A percentile compares a stretch with the other conserved stretches of the same genome.
phyloP scores from a whole-genome alignment of 92 coral and sea anemone species.

The Nematostella vectensis region DNA sequence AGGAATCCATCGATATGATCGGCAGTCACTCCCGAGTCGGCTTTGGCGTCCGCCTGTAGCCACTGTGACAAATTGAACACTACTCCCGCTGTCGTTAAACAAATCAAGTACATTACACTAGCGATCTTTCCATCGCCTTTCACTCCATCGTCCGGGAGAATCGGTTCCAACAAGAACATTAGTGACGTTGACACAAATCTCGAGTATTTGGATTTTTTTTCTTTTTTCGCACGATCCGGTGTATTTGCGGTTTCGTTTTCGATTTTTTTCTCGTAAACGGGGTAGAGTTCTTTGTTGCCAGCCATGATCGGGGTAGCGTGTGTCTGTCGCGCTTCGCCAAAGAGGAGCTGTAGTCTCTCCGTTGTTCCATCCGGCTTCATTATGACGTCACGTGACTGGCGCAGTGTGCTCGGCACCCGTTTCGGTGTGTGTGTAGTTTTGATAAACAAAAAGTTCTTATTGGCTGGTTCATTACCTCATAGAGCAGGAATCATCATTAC shows the following conservation, averaged over 20 bases:
- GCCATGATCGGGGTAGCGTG: slow-evolving; percentile 52
- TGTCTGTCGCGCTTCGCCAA: slow-evolving; percentile 40
- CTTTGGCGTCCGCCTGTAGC: slow-evolving; percentile 87
- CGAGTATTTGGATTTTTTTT: slow-evolving; percentile 26
- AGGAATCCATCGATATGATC: slow-evolving; percentile 95
- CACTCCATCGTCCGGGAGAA: slow-evolving; percentile 80
- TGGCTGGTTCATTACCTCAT: slow-evolving; percentile 84
- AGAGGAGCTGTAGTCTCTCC: slow-evolving; percentile 31
- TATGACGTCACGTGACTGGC: slow-evolving; percentile 54
- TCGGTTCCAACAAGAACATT: slow-evolving; percentile 76
- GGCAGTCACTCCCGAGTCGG: slow-evolving; percentile 79
- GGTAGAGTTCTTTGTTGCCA: slow-evolving; percentile 52
- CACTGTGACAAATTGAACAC: slow-evolving; percentile 89
- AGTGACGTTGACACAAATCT: slow-evolving; percentile 35
- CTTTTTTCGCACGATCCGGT: slow-evolving; percentile 36
- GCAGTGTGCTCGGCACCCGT: slow-evolving; percentile 26
- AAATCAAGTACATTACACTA: slow-evolving; percentile 83
- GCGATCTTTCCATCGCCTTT: slow-evolving; percentile 96
- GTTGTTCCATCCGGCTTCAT: slow-evolving; percentile 42
- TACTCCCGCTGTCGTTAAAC: slow-evolving; percentile 94
- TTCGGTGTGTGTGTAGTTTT: slow-evolving; percentile 48
- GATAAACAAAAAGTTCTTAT: slow-evolving; percentile 57
- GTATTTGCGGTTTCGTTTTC: slow-evolving; percentile 36
- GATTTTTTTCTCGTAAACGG: slow-evolving; percentile 55
- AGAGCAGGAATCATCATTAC: slow-evolving; percentile 85